Conservation (phyloP, 2,113 vertebrate species). For the Eudorcas thomsonii region DNA sequence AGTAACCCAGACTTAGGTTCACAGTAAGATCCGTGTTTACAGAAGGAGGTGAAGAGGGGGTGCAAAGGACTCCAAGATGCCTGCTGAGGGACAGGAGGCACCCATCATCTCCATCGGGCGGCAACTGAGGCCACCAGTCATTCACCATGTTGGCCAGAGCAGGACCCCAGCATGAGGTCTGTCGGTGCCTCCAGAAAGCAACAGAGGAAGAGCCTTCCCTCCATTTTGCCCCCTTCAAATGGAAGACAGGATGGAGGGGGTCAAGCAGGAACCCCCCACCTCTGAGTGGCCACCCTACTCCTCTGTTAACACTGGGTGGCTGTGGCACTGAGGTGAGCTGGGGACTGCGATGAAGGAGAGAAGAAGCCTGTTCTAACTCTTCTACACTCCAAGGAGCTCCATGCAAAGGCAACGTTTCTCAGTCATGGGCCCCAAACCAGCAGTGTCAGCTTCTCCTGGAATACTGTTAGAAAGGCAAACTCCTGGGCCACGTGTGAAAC, state of each 20-base stretch:
- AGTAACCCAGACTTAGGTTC: not conserved
- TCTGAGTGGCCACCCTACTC: not conserved
- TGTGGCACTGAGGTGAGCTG: not conserved
- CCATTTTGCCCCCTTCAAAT: not conserved
- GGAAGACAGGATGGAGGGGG: not conserved
- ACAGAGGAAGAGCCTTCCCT: not conserved
- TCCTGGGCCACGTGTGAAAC: not conserved
- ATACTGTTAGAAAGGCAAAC: not conserved
- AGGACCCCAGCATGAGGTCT: not conserved
- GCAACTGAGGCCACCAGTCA: not conserved
- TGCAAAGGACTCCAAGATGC: not conserved
- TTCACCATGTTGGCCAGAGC: not conserved
- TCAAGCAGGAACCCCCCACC: not conserved
- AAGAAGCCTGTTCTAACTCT: not conserved
- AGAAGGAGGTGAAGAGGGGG: not conserved
- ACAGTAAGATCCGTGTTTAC: not conserved
- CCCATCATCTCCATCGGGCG: not conserved
- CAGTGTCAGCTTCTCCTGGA: not conserved
- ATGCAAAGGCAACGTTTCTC: not conserved
- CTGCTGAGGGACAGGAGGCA: not conserved
- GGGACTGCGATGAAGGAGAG: not conserved
- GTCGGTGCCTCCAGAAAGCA: not conserved
- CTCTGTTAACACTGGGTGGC: not conserved
- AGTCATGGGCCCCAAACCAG: not conserved
- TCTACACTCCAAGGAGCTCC: not conserved